Evolutionary conservation across 2,113 vertebrate genomes (phyloP), one percentile per base, ranked within the genome.

Genomic region (Brachirus orientalis): DNA sequence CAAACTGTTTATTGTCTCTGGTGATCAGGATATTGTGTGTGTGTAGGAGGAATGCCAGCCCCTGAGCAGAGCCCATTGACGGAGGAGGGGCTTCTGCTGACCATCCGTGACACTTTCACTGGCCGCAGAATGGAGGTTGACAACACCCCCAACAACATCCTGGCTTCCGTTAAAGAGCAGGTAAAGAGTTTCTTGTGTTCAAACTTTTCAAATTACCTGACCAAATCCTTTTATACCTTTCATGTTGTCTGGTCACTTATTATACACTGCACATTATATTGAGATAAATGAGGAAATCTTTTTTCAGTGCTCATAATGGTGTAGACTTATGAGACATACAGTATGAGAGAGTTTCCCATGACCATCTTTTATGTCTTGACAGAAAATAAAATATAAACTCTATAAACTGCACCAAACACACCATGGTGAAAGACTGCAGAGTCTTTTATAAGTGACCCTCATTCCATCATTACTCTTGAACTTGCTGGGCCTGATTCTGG

Each of bases 101-200:
- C 92, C 80, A 66, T 88, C 3, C 94, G 92, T 88, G 90, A 95
- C 86, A 77, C 53, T 80, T 82, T 91, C 90, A 76, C 86, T 85
- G 77, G 92, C 91, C 90, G 91, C 91, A 58, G 90, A 91, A 94
- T 95, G 96, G 95, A 96, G 90, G 72, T 93, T 16, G 96, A 98
- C 86, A 93, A 91, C 59, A 97, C 96, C 54, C 95, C 97, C 88
- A 98, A 95, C 33, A 97, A 95, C 91, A 97, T 99, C 90, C 87
- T 99, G 82, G 97, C 97, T 78, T 99, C 97, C 6, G 97, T 99
- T 28, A 99, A 99, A 93, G 97, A 98, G 85, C 97, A 98, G 96
- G 97, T 99, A 94, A 2, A 13, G n/a, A 38, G 19, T 41, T 63
- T 53, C 19, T 43, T 59, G 8, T 3, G 1, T 59, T 48, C 22